Percentiles rank a stretch among this genome's conserved stretches.
Conservation (phyloP, 1,140 invertebrate species). For the Notospermus geniculatus region DNA sequence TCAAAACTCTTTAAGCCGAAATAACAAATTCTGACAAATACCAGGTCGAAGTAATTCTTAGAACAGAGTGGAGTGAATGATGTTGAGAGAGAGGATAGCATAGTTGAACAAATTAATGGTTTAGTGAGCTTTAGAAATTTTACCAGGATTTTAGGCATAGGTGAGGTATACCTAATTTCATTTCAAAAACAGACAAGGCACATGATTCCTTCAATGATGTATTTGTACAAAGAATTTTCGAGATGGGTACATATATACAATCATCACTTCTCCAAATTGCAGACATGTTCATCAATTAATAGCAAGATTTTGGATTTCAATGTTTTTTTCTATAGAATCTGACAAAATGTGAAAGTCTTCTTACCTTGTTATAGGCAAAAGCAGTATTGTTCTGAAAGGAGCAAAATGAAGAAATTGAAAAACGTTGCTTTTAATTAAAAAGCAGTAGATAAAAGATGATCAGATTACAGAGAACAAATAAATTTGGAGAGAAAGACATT, state of each 20-base stretch:
- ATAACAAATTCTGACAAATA: no score
- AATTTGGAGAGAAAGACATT: neutral
- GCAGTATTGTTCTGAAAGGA: constrained; percentile 6
- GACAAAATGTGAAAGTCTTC: neutral
- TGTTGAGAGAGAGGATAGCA: no score
- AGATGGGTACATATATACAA: neutral
- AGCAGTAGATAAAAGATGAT: neutral
- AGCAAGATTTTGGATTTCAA: neutral
- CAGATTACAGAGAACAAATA: neutral
- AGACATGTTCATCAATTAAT: neutral
- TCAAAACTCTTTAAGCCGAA: no score
- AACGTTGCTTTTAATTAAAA: neutral
- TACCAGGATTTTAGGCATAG: no score
- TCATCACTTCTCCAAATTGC: neutral
- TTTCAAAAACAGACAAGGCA: no score
- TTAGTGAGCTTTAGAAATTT: no score
- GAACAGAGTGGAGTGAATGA: no score
- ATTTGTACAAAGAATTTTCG: neutral
- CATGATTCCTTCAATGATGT: neutral
- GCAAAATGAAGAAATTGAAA: neutral
- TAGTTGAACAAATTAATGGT: no score
- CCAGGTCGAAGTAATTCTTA: no score
- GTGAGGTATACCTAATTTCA: no score
- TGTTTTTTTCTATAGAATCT: neutral
- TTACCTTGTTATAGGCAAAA: constrained; percentile 7